A percentile compares a stretch with the other conserved stretches of the same genome.
Conservation (phyloP, 1,140 invertebrate species). For the Zaprionus inermis region DNA sequence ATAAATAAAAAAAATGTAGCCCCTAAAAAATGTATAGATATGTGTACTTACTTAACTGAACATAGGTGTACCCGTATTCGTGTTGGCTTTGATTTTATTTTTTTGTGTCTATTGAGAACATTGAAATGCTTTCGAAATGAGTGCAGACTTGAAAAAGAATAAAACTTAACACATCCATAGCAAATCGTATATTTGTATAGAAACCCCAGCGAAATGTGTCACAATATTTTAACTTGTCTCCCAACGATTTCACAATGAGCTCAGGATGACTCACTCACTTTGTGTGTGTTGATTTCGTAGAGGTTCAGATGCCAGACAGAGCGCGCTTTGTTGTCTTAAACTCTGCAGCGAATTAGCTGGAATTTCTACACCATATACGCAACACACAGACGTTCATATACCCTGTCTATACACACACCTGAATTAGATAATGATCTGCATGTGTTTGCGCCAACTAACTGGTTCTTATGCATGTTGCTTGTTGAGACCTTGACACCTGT, state of each 20-base stretch:
- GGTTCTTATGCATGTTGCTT: conserved; percentile 15
- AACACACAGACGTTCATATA: neutral
- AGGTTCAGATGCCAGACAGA: conserved; percentile 26
- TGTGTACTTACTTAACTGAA: too few relatives aligned
- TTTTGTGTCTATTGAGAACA: neutral
- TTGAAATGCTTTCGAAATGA: neutral
- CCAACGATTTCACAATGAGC: conserved; percentile 23
- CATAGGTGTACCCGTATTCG: too few relatives aligned
- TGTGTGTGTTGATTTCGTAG: neutral
- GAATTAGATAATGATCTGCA: conserved; percentile 26
- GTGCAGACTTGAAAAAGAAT: neutral
- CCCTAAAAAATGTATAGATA: too few relatives aligned
- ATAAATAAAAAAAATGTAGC: neutral
- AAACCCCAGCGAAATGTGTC: neutral
- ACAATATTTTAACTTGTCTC: conserved; percentile 8
- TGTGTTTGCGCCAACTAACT: conserved; percentile 19
- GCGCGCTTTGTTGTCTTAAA: conserved; percentile 4
- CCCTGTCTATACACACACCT: neutral
- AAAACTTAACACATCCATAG: neutral
- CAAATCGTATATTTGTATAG: neutral
- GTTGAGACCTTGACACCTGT: conserved; percentile 38
- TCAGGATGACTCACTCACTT: conserved; percentile 26
- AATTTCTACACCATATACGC: conserved; percentile 9
- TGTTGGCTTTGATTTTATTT: neutral
- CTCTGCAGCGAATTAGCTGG: conserved; percentile 12